Percentiles rank a stretch among this genome's conserved stretches.
Conservation (phyloP, 2,888 invertebrate species). For the Abscondita cerata region DNA sequence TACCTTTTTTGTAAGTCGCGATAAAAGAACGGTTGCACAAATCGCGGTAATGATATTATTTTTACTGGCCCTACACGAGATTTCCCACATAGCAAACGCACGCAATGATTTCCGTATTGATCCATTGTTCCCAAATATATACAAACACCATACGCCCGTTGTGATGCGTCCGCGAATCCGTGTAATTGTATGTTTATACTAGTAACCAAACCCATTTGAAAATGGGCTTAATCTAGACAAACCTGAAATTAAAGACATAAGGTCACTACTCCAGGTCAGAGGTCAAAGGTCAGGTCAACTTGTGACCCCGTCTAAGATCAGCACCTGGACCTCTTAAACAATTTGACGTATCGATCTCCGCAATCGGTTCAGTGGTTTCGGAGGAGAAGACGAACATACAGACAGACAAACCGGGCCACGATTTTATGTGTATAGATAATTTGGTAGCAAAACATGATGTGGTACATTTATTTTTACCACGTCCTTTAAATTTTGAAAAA, state of each 20-base stretch:
- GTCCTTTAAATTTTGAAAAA: neutral
- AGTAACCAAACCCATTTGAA: too few species aligned
- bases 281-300: too few species aligned
- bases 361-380: too few species aligned
- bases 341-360: too few species aligned
- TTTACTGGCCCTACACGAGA: neutral
- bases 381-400: too few species aligned
- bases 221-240: too few species aligned
- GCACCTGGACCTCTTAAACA: too few species aligned
- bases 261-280: too few species aligned
- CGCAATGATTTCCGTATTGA: neutral
- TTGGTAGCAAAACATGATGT: neutral
- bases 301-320: too few species aligned
- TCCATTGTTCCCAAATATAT: neutral
- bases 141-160: neutral
- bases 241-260: too few species aligned
- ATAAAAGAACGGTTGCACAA: neutral
- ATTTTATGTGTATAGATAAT: neutral
- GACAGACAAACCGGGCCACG: too few species aligned
- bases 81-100: neutral
- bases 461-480: neutral
- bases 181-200: too few species aligned
- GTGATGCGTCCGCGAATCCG: neutral
- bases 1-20: neutral
- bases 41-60: neutral